Evolutionary conservation across 2,888 invertebrate genomes (phyloP).

Genomic region (Brenthis hecate): DNA sequence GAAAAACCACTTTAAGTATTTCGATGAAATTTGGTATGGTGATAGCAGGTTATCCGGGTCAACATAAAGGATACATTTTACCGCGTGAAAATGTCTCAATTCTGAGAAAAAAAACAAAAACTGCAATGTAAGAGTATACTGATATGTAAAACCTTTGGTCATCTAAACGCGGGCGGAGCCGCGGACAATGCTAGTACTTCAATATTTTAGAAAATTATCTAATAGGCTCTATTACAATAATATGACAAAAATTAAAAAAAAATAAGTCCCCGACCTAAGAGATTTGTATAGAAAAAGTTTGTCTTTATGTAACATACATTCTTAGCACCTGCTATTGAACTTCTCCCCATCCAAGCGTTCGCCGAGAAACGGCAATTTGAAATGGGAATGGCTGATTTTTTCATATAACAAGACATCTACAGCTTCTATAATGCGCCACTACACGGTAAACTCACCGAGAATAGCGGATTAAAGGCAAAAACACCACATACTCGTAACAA

Average conservation of each 20-base stretch:
- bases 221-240: slow-evolving; percentile 13
- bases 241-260: slow-evolving; percentile 20
- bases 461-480: slow-evolving; percentile 54
- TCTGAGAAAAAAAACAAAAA: too few species aligned
- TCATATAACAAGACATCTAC: slow-evolving; percentile 55
- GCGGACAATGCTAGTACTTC: too few species aligned
- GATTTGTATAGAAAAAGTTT: slow-evolving; percentile 29
- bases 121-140: too few species aligned
- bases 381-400: slow-evolving; percentile 61
- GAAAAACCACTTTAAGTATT: too few species aligned
- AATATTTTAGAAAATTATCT: neutral
- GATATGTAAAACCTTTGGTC: too few species aligned
- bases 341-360: slow-evolving; percentile 47
- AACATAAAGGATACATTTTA: too few species aligned
- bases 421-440: slow-evolving; percentile 51
- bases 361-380: slow-evolving; percentile 53
- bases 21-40: too few species aligned
- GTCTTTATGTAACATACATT: slow-evolving; percentile 36
- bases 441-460: slow-evolving; percentile 50
- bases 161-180: too few species aligned
- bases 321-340: slow-evolving; percentile 47
- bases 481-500: slow-evolving; percentile 22
- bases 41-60: too few species aligned
- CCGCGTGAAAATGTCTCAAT: too few species aligned
- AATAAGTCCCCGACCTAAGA: neutral